These are phyloP conservation scores for Campoplex capitator DNA, from an alignment of 2,888 invertebrate species.

Conservation along the genomic window DNA sequence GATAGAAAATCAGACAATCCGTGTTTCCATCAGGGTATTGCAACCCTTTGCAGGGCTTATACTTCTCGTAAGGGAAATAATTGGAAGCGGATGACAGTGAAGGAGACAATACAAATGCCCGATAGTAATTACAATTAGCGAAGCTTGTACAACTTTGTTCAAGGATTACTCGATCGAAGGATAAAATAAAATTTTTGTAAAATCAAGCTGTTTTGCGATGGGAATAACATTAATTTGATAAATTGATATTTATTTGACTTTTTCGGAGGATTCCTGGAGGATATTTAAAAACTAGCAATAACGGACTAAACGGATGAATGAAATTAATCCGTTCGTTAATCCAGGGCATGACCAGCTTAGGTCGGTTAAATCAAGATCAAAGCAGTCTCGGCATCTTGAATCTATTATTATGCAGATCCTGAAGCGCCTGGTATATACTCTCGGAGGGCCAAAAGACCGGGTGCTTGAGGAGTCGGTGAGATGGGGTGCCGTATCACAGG, in stretches of 20 bases:
- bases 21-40: slow-evolving; percentile 1
- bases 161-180: not conserved
- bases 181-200: not conserved
- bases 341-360: slow-evolving; percentile 16
- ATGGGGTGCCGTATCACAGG: slow-evolving; percentile 28
- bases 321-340: slow-evolving; percentile 21
- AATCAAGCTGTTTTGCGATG: not conserved
- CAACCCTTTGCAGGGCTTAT: not conserved
- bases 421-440: slow-evolving; percentile 17
- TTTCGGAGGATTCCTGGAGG: not conserved
- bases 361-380: slow-evolving; percentile 32
- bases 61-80: not conserved
- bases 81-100: not conserved
- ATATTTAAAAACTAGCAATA: not conserved
- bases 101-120: not conserved
- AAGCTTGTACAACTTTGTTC: not conserved
- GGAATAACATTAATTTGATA: not conserved
- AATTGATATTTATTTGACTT: not conserved
- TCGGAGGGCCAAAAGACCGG: not conserved
- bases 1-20: slow-evolving; percentile 3
- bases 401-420: slow-evolving; percentile 40
- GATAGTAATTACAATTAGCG: not conserved
- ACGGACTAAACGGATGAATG: not conserved
- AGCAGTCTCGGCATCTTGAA: slow-evolving; percentile 13
- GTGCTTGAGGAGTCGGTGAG: slow-evolving; percentile 41